Base-by-base conservation (phyloP, 2,797 vertebrate genomes). In the Sebastes itinus region DNA sequence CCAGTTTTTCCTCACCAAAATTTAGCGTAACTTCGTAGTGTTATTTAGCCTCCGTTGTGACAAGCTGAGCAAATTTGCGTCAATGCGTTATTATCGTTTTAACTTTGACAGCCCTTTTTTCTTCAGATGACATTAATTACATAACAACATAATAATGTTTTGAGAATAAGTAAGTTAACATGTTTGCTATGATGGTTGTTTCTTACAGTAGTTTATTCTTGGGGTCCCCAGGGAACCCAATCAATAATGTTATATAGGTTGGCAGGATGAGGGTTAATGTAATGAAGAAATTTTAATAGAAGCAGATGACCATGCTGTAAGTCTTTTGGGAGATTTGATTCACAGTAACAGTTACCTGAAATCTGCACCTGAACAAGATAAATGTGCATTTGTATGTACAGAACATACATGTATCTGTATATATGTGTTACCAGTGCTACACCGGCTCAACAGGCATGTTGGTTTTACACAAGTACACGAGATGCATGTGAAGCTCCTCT, bases 401-500 rank as follows among this genome's bases (percentile, higher is more conserved):
- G 35, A 76, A 8, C 13, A 83, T 58, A 30, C 2, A 16, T 20
- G 2, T 12, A 59, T 38, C 7, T 49, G 18, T 49, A 14, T 25
- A 12, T 12, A 33, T 7, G 61, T 70, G 23, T 72, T 18, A 56
- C 13, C n/a, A 13, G 49, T 12, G 27, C 11, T 46, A 22, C 33
- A 35, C 22, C 38, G 35, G 30, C 32, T 62, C 63, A 42, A 33
- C 56, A 69, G 76, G 55, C 80, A 72, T 75, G 73, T 62, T 68
- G 38, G 69, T 62, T 68, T 83, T 54, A 65, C 52, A 72, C 32
- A 23, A 67, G 42, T 30, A 54, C 69, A 67, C 73, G 60, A 80
- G 80, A 86, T 77, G 86, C 61, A 83, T 73, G 85, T 16, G 12
- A n/a, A 49, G 80, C 68, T 86, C 87, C 83, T 75, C 72, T 23